phyloP scores from a whole-genome alignment of 2,113 vertebrate species.

The Pseudorhombus dupliciocellatus region DNA sequence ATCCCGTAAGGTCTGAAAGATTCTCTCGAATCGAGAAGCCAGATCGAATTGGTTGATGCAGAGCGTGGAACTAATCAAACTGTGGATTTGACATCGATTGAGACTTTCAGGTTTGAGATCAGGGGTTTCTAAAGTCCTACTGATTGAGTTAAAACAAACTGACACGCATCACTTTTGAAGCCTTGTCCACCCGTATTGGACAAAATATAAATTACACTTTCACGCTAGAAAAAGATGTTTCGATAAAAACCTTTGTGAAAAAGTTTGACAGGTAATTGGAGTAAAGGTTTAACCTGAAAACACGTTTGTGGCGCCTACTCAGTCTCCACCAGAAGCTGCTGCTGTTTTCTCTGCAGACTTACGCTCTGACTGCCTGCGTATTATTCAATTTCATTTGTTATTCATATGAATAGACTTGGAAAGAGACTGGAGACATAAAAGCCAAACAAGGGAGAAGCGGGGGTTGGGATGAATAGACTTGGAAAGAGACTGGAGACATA shows the following conservation, averaged over 20 bases:
- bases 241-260: neutral
- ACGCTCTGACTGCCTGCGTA: slow-evolving; percentile 16
- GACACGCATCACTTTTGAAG: slow-evolving; percentile 1
- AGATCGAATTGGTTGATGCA: slow-evolving; percentile 17
- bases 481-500: slow-evolving; percentile 47
- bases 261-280: neutral
- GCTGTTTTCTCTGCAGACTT: slow-evolving; percentile 18
- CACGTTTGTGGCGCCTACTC: neutral
- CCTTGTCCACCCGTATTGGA: neutral
- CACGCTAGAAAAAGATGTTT: too few relatives aligned
- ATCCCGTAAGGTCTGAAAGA: slow-evolving; percentile 20
- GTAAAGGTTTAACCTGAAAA: slow-evolving; percentile 4
- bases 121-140: neutral
- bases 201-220: neutral
- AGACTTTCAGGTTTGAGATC: slow-evolving; percentile 1
- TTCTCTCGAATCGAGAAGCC: slow-evolving; percentile 7
- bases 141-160: neutral
- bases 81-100: neutral
- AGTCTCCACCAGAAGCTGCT: slow-evolving; percentile 8
- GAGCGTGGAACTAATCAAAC: neutral
- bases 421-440: slow-evolving; percentile 46
- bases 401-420: slow-evolving; percentile 50
- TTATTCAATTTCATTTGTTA: slow-evolving; percentile 61
- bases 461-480: slow-evolving; percentile 37
- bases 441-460: slow-evolving; percentile 39